Conservation (phyloP, 2,797 vertebrate genomes). For the Morus bassanus region DNA sequence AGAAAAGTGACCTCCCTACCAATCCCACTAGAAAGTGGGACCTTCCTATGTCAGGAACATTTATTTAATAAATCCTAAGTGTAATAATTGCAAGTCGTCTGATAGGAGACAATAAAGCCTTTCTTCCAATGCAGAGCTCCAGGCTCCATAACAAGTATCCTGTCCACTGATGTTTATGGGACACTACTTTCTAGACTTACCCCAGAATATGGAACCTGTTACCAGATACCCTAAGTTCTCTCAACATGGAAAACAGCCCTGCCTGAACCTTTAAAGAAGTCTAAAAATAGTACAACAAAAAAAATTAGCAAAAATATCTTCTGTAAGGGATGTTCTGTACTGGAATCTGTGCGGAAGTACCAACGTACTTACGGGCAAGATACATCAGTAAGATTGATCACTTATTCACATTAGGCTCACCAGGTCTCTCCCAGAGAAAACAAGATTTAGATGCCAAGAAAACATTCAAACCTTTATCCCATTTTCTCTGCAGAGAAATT, state of each 20-base stretch:
- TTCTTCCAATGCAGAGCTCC: neutral
- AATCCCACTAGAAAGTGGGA: neutral
- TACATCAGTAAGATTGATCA: neutral
- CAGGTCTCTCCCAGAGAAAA: neutral
- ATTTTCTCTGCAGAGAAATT: neutral
- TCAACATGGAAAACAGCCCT: neutral
- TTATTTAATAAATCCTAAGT: neutral
- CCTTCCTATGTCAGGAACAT: neutral
- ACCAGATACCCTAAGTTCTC: neutral
- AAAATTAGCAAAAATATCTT: neutral
- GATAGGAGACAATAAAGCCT: neutral
- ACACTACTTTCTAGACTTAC: neutral
- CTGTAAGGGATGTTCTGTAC: neutral
- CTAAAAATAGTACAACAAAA: neutral
- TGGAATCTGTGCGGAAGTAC: neutral
- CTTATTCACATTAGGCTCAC: neutral
- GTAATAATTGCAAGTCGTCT: neutral
- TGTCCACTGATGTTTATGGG: neutral
- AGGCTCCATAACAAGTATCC: accelerated
- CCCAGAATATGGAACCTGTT: neutral
- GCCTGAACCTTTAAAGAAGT: neutral
- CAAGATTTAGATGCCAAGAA: neutral
- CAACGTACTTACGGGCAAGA: accelerated
- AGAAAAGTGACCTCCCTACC: neutral
- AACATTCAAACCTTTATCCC: neutral